Conservation (phyloP, 2,113 vertebrate genomes). For the Bubo bubo region DNA sequence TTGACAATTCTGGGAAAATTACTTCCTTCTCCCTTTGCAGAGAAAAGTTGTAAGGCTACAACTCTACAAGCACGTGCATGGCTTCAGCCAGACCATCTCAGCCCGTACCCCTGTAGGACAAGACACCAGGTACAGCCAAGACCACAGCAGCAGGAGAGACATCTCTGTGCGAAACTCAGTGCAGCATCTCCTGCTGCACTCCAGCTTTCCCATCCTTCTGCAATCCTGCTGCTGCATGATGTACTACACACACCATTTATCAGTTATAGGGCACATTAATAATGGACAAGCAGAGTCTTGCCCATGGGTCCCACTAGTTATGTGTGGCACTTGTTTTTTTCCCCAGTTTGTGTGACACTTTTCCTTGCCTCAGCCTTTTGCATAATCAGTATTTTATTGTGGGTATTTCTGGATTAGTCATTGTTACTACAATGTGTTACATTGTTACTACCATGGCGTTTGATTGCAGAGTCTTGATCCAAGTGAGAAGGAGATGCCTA, state of each 20-base stretch:
- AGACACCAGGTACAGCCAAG: neutral
- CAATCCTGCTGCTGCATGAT: accelerated
- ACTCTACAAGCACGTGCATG: accelerated
- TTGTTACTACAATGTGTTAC: neutral
- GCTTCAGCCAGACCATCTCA: neutral
- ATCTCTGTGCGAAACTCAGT: neutral
- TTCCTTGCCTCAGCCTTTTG: neutral
- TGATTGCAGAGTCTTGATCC: neutral
- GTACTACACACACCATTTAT: neutral
- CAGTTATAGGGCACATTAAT: neutral
- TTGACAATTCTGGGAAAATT: neutral
- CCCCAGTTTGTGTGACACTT: neutral
- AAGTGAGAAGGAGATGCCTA: neutral
- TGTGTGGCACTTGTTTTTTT: neutral
- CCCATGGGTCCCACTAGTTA: neutral
- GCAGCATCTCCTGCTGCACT: neutral
- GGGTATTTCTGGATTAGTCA: neutral
- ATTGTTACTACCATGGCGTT: neutral
- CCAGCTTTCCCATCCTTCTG: neutral
- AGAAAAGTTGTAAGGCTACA: neutral
- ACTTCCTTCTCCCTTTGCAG: neutral
- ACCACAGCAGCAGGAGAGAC: neutral
- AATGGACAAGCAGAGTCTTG: neutral
- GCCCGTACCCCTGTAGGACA: neutral
- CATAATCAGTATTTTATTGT: neutral